Percentiles rank a stretch among this genome's conserved stretches.
Evolutionary conservation across 2,113 vertebrate species (phyloP).

Genomic region (Corythornis madagascariensis): DNA sequence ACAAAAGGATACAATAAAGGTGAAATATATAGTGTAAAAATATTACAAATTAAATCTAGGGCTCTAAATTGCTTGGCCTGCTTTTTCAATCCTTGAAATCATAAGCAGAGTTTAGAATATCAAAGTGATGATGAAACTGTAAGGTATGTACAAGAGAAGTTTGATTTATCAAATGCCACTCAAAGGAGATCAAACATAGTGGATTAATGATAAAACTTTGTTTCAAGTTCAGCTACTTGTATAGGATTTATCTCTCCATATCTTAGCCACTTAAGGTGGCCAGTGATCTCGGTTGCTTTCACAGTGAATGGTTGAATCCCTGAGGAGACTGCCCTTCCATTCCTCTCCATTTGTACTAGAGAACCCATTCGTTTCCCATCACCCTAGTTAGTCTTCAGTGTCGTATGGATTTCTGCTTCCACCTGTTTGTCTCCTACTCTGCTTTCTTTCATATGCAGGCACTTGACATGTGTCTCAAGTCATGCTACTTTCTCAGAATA

Average conservation of each 20-base stretch:
- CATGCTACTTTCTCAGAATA: neutral
- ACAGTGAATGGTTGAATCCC: neutral
- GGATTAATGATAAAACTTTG: neutral
- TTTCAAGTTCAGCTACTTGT: neutral
- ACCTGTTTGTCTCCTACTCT: neutral
- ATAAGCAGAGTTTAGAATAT: neutral
- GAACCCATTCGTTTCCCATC: neutral
- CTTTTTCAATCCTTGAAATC: neutral
- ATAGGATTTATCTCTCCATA: neutral
- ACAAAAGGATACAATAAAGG: neutral
- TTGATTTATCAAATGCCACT: neutral
- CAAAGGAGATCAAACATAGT: neutral
- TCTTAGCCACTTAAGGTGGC: neutral
- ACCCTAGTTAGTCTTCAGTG: neutral
- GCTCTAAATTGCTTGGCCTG: neutral
- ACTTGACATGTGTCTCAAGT: neutral
- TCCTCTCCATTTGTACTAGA: neutral
- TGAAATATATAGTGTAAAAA: neutral
- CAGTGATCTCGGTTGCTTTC: neutral
- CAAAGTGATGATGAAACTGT: neutral
- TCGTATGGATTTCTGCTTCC: neutral
- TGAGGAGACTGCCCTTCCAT: neutral
- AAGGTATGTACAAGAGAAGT: neutral
- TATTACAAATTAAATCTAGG: neutral
- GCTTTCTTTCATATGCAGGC: neutral